Evolutionary conservation across 2,888 invertebrate species (phyloP), one percentile per base, ranked within the genome.

Genomic region (Teleogryllus oceanicus): DNA sequence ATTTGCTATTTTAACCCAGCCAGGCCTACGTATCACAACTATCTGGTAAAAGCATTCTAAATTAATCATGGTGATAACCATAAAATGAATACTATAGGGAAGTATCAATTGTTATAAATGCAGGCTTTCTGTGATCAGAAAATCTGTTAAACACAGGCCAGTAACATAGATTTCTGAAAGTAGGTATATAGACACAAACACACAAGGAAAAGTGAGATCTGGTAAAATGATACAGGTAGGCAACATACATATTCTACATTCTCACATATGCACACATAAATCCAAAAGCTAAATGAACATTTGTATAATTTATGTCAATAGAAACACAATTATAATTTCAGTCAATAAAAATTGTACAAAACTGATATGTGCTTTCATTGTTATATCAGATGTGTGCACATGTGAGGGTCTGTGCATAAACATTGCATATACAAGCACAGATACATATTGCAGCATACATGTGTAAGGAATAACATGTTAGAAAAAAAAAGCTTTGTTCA

Each of bases 161-260:
- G 16, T 18, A 62, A 62, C 62, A 62, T 62, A 62, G 62, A 62
- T 13, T 13, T 13, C 13, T 62, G n/a, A 18, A 62, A 12, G 62
- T n/a, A 62, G 62, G 62, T 62, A 62, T n/a, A 62, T 62, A 62
- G 62, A 62, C 62, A 62, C 62, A n/a, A 62, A 62, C 62, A 62
- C 5, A 62, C 62, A 62, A n/a, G n/a, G 62, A 62, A 13, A 62
- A n/a, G 37, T 37, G 37, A 37, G 62, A 62, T 62, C 62, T 18
- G 62, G n/a, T 18, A 62, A 62, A 62, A 62, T 62, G 37, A 37
- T 37, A 62, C 16, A 18, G 62, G n/a, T n/a, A 62, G n/a, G n/a
- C 62, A 62, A 62, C 16, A 62, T 62, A 62, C 62, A 62, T 62
- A 62, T 62, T 62, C 62, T 62, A 62, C 62, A 62, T 62, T 62